Base-by-base conservation (phyloP, 2,888 invertebrate genomes). In the Osmoderma eremita region DNA sequence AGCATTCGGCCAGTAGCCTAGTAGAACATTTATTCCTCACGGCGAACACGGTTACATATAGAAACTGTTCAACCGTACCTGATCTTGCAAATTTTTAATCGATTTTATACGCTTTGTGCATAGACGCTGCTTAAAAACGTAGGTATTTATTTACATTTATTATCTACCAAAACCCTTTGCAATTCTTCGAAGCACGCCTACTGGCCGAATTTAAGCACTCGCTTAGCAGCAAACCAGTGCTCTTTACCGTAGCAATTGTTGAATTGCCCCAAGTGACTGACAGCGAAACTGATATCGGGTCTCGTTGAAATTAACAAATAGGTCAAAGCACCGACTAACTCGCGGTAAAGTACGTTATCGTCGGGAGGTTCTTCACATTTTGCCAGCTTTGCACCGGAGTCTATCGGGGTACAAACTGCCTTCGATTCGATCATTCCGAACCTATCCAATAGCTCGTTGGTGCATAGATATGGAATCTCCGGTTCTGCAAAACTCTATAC, bases 381-480 rank as follows among this genome's bases (percentile, higher is more conserved):
- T 45, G 61, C 65, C 42, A 69, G 18, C 63, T 70, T 72, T 13
- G 20, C 38, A n/a, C 49, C 36, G 24, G n/a, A n/a, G n/a, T 70
- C 70, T 12, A 71, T 53, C 2, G 73, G 76, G 20, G 73, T 74
- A 41, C 58, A 56, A 3, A 74, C 73, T 49, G 74, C 67, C 36
- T 76, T 76, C 12, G 70, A 72, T 38, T 75, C 67, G 8, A 65
- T 65, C 75, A 77, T 77, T 18, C 70, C 68, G 50, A 72, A 77
- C n/a, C 72, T 62, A 38, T 69, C 58, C 38, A 76, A 53, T 8
- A 76, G 15, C 10, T 75, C 72, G 2, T 56, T 58, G 38, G 76
- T 70, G 49, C 76, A 76, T 24, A 5, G 24, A 24, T 24, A 5
- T 24, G 3, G 3, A 4, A 24, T 5, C 24, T 24, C 5, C 24